These are phyloP conservation scores for Macrotus californicus DNA, from an alignment of 2,113 vertebrate species.

Conservation along the genomic window DNA sequence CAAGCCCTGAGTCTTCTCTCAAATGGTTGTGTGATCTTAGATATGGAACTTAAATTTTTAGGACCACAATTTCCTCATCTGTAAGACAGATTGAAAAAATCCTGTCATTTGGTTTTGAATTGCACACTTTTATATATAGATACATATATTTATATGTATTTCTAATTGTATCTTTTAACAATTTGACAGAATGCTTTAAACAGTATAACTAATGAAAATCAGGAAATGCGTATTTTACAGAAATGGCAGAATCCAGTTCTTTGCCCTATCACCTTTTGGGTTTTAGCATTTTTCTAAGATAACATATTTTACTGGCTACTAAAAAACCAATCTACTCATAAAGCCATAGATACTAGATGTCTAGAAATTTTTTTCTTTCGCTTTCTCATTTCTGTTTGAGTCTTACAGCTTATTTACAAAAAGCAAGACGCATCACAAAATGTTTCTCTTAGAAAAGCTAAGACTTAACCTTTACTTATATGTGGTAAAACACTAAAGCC, in stretches of 20 bases:
- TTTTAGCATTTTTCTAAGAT: background rate
- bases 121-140: background rate
- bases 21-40: background rate
- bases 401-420: background rate
- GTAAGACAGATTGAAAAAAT: background rate
- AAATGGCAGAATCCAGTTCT: background rate
- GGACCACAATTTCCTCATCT: background rate
- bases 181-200: constrained; percentile 13
- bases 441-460: background rate
- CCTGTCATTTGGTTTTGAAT: background rate
- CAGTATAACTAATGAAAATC: background rate
- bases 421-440: background rate
- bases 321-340: constrained; percentile 3
- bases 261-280: background rate
- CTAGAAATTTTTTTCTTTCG: background rate
- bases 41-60: background rate
- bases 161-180: background rate
- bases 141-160: background rate
- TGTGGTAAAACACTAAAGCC: background rate
- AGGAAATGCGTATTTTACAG: background rate
- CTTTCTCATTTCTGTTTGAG: background rate
- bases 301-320: background rate
- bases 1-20: background rate
- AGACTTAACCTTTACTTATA: background rate
- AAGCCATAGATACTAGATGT: background rate